Percentiles rank a stretch among this genome's conserved stretches.
These are phyloP conservation scores for Drosophila mayaguana DNA, from an alignment of 2,888 invertebrate species.

Conservation along the genomic window DNA sequence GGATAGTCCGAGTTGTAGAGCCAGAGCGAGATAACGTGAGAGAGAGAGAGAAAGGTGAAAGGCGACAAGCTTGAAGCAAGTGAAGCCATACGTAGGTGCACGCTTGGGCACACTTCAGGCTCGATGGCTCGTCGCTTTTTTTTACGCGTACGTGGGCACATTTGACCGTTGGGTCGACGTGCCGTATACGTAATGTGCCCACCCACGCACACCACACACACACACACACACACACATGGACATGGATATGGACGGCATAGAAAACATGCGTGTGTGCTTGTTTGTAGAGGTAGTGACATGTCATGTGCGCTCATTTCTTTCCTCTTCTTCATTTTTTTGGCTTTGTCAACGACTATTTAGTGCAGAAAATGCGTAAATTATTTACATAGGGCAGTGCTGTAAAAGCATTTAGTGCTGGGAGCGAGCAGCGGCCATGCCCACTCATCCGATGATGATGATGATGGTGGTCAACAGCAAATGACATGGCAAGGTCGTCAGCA, in stretches of 20 bases:
- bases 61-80: conserved; percentile 26
- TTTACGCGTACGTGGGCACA: conserved; percentile 65
- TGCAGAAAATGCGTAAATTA: conserved; percentile 73
- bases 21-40: background rate
- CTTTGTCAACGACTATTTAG: conserved; percentile 72
- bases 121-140: conserved; percentile 44
- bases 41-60: background rate
- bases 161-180: conserved; percentile 49
- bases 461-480: conserved; percentile 21
- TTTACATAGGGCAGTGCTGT: conserved; percentile 49
- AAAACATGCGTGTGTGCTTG: conserved; percentile 9
- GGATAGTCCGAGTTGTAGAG: background rate
- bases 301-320: conserved; percentile 32
- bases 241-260: background rate
- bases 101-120: conserved; percentile 49
- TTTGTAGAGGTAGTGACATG: conserved; percentile 22
- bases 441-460: conserved; percentile 28
- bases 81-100: conserved; percentile 58
- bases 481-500: conserved; percentile 65
- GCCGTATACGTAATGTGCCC: conserved; percentile 47
- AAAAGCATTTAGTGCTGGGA: conserved; percentile 49
- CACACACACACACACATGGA: background rate
- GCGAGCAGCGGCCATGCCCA: conserved; percentile 26
- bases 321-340: conserved; percentile 22
- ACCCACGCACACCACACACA: background rate